Conservation (phyloP, 2,888 invertebrate genomes). For the Ophion ellenae region DNA sequence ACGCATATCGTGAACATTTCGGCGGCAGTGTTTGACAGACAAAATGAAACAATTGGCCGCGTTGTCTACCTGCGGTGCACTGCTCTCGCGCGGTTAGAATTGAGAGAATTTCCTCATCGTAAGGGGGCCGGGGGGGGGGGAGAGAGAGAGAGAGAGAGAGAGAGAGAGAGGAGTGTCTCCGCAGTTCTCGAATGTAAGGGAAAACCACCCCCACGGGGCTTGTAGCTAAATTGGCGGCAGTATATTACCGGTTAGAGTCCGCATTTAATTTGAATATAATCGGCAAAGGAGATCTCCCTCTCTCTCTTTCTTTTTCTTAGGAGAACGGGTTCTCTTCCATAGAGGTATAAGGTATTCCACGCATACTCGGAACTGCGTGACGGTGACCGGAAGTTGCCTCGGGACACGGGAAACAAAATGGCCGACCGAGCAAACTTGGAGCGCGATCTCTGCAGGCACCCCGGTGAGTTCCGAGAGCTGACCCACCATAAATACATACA, state of each 20-base stretch:
- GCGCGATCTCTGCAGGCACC: conserved; percentile 59
- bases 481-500: conserved; percentile 41
- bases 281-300: conserved; percentile 80
- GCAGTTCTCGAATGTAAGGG: conserved; percentile 59
- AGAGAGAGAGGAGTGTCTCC: conserved; percentile 42
- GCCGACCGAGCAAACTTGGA: conserved; percentile 71
- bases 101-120: conserved; percentile 3
- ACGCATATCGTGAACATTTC: conserved; percentile 5
- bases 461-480: conserved; percentile 47
- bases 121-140: conserved; percentile 11
- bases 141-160: neutral
- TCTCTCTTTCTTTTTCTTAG: conserved; percentile 71
- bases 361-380: conserved; percentile 81
- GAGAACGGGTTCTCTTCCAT: conserved; percentile 61
- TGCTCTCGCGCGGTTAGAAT: neutral
- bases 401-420: conserved; percentile 83
- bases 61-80: neutral
- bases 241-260: conserved; percentile 83
- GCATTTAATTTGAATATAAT: conserved; percentile 84
- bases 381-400: conserved; percentile 82
- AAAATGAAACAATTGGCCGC: conserved; percentile 63
- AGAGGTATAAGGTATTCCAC: conserved; percentile 72
- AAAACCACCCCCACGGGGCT: conserved; percentile 80
- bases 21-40: conserved; percentile 42
- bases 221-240: conserved; percentile 83